A percentile compares a stretch with the other conserved stretches of the same genome.
Conservation (phyloP, 2,888 invertebrate species). For the Plebejus melissa region DNA sequence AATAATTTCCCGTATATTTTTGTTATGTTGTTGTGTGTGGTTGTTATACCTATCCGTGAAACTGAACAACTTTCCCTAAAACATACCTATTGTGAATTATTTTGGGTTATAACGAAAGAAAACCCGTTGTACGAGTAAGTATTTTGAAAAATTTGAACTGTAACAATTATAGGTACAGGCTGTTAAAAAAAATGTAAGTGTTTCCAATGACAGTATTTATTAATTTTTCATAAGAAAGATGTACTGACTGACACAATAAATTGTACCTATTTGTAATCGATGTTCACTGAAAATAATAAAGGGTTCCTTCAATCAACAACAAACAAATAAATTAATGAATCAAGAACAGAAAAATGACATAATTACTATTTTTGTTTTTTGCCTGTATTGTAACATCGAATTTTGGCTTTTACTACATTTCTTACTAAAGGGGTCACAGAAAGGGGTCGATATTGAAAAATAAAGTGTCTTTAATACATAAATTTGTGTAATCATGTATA, state of each 20-base stretch:
- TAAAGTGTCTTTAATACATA: neutral
- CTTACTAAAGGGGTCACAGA: constrained; percentile 1
- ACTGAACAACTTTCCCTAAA: no score
- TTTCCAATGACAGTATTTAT: neutral
- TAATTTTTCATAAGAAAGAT: constrained; percentile 1
- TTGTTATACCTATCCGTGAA: no score
- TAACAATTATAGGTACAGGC: neutral
- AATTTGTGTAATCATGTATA: no score
- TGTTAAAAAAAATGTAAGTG: constrained; percentile 1
- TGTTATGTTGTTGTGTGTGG: no score
- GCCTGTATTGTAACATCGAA: constrained; percentile 1
- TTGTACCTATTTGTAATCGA: neutral
- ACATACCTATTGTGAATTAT: neutral
- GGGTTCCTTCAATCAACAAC: constrained; percentile 1
- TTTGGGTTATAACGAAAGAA: neutral
- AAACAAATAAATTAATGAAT: constrained; percentile 1
- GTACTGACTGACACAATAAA: constrained; percentile 1
- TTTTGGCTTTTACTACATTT: constrained; percentile 1
- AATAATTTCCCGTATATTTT: no score
- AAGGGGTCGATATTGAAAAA: constrained; percentile 1
- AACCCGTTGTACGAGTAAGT: constrained; percentile 1
- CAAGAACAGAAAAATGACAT: neutral
- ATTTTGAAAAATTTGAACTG: neutral
- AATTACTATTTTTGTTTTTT: neutral
- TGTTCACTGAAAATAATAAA: constrained; percentile 1